Evolutionary conservation across 2,797 vertebrate species (phyloP).

Genomic region (Lates japonicus): DNA sequence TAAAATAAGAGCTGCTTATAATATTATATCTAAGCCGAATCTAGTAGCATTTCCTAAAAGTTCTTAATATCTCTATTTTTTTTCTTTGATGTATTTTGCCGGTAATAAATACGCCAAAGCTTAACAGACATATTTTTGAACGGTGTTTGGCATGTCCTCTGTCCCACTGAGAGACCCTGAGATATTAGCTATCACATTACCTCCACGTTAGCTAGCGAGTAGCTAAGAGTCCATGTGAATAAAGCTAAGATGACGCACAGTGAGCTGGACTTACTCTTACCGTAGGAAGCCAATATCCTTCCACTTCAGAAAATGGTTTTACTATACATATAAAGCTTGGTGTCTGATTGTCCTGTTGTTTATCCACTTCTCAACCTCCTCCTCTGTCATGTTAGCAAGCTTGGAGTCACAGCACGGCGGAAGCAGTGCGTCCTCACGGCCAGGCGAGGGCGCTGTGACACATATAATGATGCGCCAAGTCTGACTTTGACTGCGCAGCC

Average conservation of each 20-base stretch:
- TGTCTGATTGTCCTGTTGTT: constrained; percentile 11
- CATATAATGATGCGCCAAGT: too few relatives aligned
- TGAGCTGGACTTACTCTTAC: constrained; percentile 37
- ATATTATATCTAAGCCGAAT: neutral
- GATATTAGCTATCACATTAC: constrained; percentile 16
- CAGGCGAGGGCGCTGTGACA: constrained; percentile 42
- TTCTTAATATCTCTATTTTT: rapidly evolving
- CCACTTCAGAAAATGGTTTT: neutral
- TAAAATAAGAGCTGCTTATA: neutral
- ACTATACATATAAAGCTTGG: neutral
- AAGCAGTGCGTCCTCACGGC: rapidly evolving
- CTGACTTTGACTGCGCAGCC: neutral
- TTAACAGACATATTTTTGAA: neutral
- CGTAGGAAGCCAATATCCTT: constrained; percentile 3
- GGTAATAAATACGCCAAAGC: neutral
- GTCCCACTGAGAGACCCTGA: neutral
- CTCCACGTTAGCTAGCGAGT: constrained; percentile 50
- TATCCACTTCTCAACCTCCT: constrained; percentile 24
- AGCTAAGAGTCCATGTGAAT: constrained; percentile 28
- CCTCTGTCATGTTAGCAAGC: constrained; percentile 46
- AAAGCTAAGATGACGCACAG: neutral
- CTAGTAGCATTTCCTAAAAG: rapidly evolving
- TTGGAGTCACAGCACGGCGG: neutral
- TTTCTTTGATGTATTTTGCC: rapidly evolving
- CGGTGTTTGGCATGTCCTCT: neutral